Evolutionary conservation across 30 jellyfish, hydroid and myxozoan species (phyloP).

Genomic region (Nemopilema nomurai): DNA sequence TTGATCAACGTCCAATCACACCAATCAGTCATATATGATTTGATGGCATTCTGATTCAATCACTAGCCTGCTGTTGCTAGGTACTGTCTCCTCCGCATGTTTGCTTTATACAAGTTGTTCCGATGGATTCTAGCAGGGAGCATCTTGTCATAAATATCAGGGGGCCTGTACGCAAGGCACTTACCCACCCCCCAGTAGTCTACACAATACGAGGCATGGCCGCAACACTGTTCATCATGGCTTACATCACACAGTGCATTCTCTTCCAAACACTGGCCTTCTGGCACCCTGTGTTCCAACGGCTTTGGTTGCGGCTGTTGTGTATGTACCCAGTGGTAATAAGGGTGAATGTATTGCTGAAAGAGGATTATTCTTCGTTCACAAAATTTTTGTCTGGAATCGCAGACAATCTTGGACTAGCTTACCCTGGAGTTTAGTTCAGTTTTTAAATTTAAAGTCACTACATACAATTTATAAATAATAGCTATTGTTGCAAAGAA

Average conservation of each 20-base stretch:
- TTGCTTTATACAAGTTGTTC: constrained; percentile 73
- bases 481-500: too few relatives aligned
- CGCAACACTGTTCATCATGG: constrained; percentile 94
- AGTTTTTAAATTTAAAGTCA: too few relatives aligned
- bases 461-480: too few relatives aligned
- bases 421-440: too few relatives aligned
- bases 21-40: too few relatives aligned
- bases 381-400: background rate
- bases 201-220: constrained; percentile 88
- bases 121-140: constrained; percentile 67
- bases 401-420: too few relatives aligned
- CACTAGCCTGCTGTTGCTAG: constrained; percentile 23
- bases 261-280: constrained; percentile 87
- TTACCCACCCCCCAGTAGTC: constrained; percentile 94
- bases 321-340: constrained; percentile 51
- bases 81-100: constrained; percentile 23
- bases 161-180: constrained; percentile 78
- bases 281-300: constrained; percentile 27
- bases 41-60: too few relatives aligned
- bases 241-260: constrained; percentile 88
- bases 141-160: constrained; percentile 46
- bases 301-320: constrained; percentile 48
- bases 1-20: background rate
- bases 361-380: background rate
- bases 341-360: constrained; percentile 54